Percentiles rank a stretch among this genome's conserved stretches.
Evolutionary conservation across 1,140 invertebrate species (phyloP).

Genomic region (Gonatopus flavifemur): DNA sequence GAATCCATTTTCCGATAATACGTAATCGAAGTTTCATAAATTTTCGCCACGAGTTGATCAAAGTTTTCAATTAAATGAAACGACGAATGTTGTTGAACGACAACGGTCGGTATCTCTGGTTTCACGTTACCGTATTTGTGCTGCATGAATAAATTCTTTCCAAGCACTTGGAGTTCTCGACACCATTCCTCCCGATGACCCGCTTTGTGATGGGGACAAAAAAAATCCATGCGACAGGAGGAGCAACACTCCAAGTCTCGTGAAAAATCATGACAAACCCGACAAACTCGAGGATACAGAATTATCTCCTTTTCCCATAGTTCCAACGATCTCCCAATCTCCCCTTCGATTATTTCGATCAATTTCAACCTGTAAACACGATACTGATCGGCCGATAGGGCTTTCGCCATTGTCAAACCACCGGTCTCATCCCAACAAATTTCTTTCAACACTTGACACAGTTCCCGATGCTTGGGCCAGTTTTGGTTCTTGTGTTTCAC

Average conservation of each 20-base stretch:
- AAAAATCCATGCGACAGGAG: slow-evolving; percentile 60
- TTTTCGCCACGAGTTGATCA: slow-evolving; percentile 53
- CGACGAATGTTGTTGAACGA: slow-evolving; percentile 24
- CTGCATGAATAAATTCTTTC: slow-evolving; percentile 40
- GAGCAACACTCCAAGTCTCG: slow-evolving; percentile 61
- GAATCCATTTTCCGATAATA: slow-evolving; percentile 59
- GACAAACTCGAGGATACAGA: slow-evolving; percentile 67
- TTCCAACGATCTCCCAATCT: slow-evolving; percentile 60
- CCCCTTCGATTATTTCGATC: slow-evolving; percentile 62
- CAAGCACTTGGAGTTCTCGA: slow-evolving; percentile 43
- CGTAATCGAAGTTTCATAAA: slow-evolving; percentile 57
- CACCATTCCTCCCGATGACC: slow-evolving; percentile 50
- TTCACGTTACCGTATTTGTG: slow-evolving; percentile 58
- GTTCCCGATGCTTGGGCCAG: slow-evolving; percentile 46
- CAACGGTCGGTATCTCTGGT: slow-evolving; percentile 59
- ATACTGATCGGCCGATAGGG: slow-evolving; percentile 62
- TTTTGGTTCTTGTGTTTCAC: slow-evolving; percentile 54
- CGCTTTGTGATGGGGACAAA: slow-evolving; percentile 33
- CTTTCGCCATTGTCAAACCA: slow-evolving; percentile 57
- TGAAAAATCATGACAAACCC: slow-evolving; percentile 55
- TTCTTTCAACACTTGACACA: slow-evolving; percentile 49
- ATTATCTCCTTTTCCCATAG: slow-evolving; percentile 70
- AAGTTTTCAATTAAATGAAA: slow-evolving; percentile 54
- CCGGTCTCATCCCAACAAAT: slow-evolving; percentile 22
- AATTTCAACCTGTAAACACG: slow-evolving; percentile 63